Base-by-base conservation (phyloP, 2,797 vertebrate genomes). In the Austrolebias charrua region DNA sequence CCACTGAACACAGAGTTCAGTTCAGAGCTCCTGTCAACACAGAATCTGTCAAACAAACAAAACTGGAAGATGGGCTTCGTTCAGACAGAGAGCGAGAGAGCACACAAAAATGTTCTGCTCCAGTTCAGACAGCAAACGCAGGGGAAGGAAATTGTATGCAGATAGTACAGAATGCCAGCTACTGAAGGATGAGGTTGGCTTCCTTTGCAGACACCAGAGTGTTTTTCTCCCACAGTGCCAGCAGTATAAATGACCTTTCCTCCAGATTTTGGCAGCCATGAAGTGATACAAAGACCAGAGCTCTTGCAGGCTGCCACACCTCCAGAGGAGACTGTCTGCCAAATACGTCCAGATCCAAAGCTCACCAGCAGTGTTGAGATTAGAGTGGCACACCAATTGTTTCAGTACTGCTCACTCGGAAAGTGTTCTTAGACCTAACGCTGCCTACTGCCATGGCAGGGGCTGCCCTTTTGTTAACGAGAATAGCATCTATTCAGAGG, bases 191-290 rank as follows among this genome's bases (percentile, higher is more conserved):
- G 75, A 77, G 67, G 61, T 47, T 52, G 46, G 67, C 57, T 71
- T 79, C 63, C 52, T 60, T 53, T 66, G 60, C 80, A 78, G 76
- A 86, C 82, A 84, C 77, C 77, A 76, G 75, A 63, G 64, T 63
- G 66, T 67, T 67, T 61, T 63, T 62, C 71, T 62, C 73, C 65
- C 63, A 57, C 71, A 68, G 73, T 76, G 71, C 74, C 66, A 60
- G 67, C 76, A 38, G 78, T 76, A 81, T 81, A 82, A 89, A 82
- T 81, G 82, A 87, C 86, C 83, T 83, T 88, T 86, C 67, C 67
- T 66, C 82, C 66, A 47, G 53, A 70, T 75, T 80, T 74, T 87
- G 79, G 82, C 85, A 84, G 70, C 66, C 74, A 69, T 57, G 53
- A 81, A 74, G 80, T 65, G 75, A 79, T 76, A 80, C 64, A 35